phyloP scores from a whole-genome alignment of 2,797 vertebrate genomes.

The Pampus argenteus region DNA sequence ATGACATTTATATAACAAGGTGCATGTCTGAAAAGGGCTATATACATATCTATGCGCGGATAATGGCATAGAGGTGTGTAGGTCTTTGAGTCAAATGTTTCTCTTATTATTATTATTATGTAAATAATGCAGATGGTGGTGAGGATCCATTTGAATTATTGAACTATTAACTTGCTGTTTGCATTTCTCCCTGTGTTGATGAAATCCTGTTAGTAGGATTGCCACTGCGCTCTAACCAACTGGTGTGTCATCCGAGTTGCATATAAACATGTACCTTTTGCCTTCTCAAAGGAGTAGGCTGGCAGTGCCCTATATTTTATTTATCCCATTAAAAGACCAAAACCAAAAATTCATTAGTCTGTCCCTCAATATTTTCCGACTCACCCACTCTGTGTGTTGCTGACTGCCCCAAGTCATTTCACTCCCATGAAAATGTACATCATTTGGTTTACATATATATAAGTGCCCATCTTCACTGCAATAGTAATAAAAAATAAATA shows the following conservation, averaged over 20 bases:
- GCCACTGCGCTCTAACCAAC: too few species aligned
- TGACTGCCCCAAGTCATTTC: too few species aligned
- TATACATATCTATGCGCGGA: not conserved
- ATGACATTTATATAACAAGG: not conserved
- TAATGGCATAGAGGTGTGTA: not conserved
- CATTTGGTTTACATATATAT: not conserved
- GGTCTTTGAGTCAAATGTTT: conserved; percentile 5
- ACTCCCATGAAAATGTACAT: not conserved
- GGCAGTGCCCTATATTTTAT: not conserved
- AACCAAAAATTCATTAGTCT: not conserved
- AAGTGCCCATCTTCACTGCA: not conserved
- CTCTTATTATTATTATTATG: conserved; percentile 9
- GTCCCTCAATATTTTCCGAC: not conserved
- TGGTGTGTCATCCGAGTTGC: too few species aligned
- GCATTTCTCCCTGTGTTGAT: conserved; percentile 31
- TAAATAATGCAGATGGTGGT: conserved; percentile 19
- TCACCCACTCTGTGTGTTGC: not conserved
- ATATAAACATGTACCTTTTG: accelerated
- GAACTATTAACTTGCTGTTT: conserved; percentile 27
- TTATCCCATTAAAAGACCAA: not conserved
- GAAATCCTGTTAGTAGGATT: too few species aligned
- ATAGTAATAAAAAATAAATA: too few species aligned
- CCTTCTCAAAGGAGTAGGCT: not conserved
- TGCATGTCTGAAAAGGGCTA: too few species aligned
- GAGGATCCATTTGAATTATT: conserved; percentile 43